Evolutionary conservation across 2,113 vertebrate species (phyloP).

Genomic region (Alexandromys fortis): DNA sequence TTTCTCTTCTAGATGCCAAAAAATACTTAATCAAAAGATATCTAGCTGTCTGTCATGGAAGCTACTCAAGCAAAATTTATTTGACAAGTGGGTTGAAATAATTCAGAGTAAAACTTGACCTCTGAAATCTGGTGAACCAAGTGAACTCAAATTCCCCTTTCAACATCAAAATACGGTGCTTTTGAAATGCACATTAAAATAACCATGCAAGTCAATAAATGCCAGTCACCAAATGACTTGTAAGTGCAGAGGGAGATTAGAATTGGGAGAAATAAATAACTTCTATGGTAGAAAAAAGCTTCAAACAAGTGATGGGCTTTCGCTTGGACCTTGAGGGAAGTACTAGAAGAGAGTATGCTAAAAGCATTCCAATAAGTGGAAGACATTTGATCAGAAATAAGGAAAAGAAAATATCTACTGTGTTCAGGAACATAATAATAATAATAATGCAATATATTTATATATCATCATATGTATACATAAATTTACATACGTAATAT

Average conservation of each 20-base stretch:
- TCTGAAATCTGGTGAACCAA: conserved; percentile 64
- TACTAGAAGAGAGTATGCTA: conserved; percentile 4
- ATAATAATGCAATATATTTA: too few relatives aligned
- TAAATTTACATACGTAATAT: neutral
- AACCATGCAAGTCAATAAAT: conserved; percentile 73
- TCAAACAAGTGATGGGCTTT: conserved; percentile 66
- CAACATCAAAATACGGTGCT: conserved; percentile 67
- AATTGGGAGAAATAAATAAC: conserved; percentile 67
- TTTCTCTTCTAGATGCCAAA: conserved; percentile 61
- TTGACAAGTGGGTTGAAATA: conserved; percentile 70
- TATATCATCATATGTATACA: neutral
- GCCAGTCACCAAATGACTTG: conserved; percentile 67
- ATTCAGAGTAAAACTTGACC: conserved; percentile 54
- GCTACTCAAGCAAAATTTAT: conserved; percentile 63
- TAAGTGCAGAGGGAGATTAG: conserved; percentile 65
- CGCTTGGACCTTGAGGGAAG: conserved; percentile 48
- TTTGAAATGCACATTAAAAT: conserved; percentile 75
- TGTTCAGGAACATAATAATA: neutral
- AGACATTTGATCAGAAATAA: conserved; percentile 59
- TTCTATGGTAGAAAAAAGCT: neutral
- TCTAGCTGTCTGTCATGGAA: conserved; percentile 61
- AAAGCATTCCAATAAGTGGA: conserved; percentile 51
- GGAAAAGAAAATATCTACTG: neutral
- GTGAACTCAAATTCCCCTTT: conserved; percentile 76
- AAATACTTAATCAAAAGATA: conserved; percentile 70